These are phyloP conservation scores for Nesogale talazaci DNA, from an alignment of 2,113 vertebrate species.

Conservation along the genomic window DNA sequence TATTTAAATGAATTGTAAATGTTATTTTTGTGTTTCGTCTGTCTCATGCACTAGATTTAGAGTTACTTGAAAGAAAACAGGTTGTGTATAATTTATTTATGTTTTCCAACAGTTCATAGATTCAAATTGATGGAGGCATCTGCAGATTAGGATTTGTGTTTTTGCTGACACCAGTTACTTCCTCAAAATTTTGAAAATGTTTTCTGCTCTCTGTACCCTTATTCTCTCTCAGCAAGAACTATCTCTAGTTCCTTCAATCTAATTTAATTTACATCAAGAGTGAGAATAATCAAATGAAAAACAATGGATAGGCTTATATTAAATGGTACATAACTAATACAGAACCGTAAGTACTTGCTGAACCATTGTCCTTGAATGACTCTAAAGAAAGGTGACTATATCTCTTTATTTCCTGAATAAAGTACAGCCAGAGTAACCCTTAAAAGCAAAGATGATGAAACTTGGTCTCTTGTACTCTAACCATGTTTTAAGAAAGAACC, in stretches of 20 bases:
- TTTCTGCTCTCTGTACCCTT: background rate
- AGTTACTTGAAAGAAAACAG: slow-evolving; percentile 50
- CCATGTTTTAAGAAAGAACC: too few relatives aligned
- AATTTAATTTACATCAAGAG: slow-evolving; percentile 50
- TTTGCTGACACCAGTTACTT: background rate
- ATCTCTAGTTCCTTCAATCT: slow-evolving; percentile 29
- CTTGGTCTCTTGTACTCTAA: too few relatives aligned
- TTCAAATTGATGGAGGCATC: slow-evolving; percentile 26
- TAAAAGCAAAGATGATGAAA: too few relatives aligned
- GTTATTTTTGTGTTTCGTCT: slow-evolving; percentile 49
- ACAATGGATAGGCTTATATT: slow-evolving; percentile 7
- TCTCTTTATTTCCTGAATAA: background rate
- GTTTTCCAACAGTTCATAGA: slow-evolving; percentile 40
- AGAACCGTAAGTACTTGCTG: background rate
- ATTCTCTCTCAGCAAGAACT: background rate
- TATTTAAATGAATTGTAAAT: background rate
- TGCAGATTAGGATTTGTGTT: background rate
- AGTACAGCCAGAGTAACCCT: too few relatives aligned
- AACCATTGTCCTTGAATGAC: background rate
- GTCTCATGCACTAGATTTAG: slow-evolving; percentile 37
- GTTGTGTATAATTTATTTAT: slow-evolving; percentile 34
- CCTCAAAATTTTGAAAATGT: background rate
- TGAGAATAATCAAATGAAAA: slow-evolving; percentile 50
- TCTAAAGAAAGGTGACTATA: slow-evolving; percentile 1
- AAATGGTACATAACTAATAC: slow-evolving; percentile 36